Conservation (phyloP, 2,113 vertebrate species). For the Mormyrus iriodes region DNA sequence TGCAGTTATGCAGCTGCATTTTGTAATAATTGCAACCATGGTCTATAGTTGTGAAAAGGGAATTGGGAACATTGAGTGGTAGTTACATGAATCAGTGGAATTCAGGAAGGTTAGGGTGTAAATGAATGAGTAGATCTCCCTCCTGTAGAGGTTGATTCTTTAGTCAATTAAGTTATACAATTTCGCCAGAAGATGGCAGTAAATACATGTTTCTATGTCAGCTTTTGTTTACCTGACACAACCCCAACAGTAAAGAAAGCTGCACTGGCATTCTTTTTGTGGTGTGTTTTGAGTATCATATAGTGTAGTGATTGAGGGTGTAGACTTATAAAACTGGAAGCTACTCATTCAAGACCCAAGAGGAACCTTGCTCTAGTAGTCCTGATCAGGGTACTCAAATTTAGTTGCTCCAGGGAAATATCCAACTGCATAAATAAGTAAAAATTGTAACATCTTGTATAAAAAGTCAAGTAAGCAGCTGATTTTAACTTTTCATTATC, state of each 20-base stretch:
- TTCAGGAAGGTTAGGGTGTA: neutral
- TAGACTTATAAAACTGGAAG: neutral
- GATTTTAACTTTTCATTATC: neutral
- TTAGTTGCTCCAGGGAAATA: neutral
- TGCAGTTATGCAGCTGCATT: neutral
- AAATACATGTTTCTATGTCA: neutral
- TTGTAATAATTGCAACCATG: neutral
- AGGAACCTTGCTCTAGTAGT: neutral
- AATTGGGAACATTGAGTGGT: neutral
- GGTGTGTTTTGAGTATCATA: neutral
- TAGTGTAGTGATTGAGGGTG: neutral
- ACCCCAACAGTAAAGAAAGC: neutral
- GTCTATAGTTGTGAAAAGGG: neutral
- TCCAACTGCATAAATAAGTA: neutral
- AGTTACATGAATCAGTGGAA: neutral
- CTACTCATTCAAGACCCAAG: neutral
- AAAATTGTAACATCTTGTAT: neutral
- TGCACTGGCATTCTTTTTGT: neutral
- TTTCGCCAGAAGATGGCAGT: conserved; percentile 22
- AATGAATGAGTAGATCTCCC: neutral
- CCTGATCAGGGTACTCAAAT: neutral
- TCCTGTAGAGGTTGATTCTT: neutral
- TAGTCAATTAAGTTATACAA: neutral
- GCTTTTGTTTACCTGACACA: neutral
- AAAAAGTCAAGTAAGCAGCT: neutral